A percentile compares a stretch with the other conserved stretches of the same genome.
These are phyloP conservation scores for Morelia viridis DNA, from an alignment of 2,797 vertebrate genomes.

Conservation along the genomic window DNA sequence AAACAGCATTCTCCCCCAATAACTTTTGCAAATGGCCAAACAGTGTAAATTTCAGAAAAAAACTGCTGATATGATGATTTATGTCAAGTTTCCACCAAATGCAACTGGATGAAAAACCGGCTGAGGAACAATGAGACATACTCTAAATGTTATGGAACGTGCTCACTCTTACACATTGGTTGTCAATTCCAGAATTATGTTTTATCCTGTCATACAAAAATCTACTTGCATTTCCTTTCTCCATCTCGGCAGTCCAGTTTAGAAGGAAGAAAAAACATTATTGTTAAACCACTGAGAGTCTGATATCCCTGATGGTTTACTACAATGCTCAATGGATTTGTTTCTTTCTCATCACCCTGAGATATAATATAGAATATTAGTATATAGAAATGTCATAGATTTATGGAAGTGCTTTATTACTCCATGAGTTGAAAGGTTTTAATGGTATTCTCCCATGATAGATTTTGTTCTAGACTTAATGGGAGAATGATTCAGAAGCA, in stretches of 20 bases:
- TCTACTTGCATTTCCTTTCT: background rate
- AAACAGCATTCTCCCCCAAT: background rate
- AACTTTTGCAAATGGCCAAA: background rate
- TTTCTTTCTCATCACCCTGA: background rate
- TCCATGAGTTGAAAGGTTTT: background rate
- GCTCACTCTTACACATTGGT: background rate
- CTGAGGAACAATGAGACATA: background rate
- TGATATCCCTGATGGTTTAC: background rate
- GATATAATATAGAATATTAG: background rate
- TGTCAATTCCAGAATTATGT: background rate
- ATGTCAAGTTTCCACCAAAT: background rate
- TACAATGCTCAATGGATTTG: background rate
- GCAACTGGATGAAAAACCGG: background rate
- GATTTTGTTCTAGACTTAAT: background rate
- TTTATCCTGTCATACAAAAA: background rate
- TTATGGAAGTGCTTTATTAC: background rate
- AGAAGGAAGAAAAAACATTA: background rate
- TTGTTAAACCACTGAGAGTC: background rate
- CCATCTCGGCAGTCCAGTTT: background rate
- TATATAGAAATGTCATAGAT: background rate
- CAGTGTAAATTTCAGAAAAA: background rate
- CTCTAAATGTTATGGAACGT: background rate
- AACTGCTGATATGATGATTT: background rate
- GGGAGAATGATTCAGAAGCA: background rate
- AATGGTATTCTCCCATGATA: background rate